These are phyloP conservation scores for Lingula anatina DNA, from an alignment of 2,888 invertebrate genomes.

Conservation along the genomic window DNA sequence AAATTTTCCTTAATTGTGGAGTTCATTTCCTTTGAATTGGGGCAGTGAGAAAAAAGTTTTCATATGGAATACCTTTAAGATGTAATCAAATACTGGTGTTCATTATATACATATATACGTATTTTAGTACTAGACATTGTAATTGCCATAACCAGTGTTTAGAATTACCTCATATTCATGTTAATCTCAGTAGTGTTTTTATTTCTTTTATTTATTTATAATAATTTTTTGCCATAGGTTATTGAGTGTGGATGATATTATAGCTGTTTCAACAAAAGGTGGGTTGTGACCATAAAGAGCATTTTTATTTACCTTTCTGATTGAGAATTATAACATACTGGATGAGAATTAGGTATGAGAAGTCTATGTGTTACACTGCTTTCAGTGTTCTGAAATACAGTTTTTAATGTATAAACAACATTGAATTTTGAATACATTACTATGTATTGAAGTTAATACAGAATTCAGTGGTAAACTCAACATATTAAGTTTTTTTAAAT, in stretches of 20 bases:
- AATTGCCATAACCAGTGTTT: not conserved
- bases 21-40: too few relatives aligned
- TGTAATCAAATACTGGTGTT: too few relatives aligned
- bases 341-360: not conserved
- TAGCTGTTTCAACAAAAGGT: slow-evolving; percentile 35
- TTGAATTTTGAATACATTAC: not conserved
- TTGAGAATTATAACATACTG: not conserved
- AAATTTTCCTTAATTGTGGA: slow-evolving; percentile 1
- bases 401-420: not conserved
- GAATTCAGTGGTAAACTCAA: too few relatives aligned
- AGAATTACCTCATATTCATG: not conserved
- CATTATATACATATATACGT: slow-evolving; percentile 55
- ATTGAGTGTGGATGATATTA: slow-evolving; percentile 28
- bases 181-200: not conserved
- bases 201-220: slow-evolving; percentile 5
- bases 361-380: slow-evolving; percentile 54
- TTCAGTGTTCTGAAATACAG: not conserved
- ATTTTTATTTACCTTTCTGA: too few relatives aligned
- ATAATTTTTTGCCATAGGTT: slow-evolving; percentile 21
- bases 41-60: too few relatives aligned
- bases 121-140: slow-evolving; percentile 1
- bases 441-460: too few relatives aligned
- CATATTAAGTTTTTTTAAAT: too few relatives aligned
- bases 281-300: too few relatives aligned
- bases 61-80: too few relatives aligned